A percentile compares a stretch with the other conserved stretches of the same genome.
Evolutionary conservation across 2,113 vertebrate genomes (phyloP).

Genomic region (Rafetus swinhoei): DNA sequence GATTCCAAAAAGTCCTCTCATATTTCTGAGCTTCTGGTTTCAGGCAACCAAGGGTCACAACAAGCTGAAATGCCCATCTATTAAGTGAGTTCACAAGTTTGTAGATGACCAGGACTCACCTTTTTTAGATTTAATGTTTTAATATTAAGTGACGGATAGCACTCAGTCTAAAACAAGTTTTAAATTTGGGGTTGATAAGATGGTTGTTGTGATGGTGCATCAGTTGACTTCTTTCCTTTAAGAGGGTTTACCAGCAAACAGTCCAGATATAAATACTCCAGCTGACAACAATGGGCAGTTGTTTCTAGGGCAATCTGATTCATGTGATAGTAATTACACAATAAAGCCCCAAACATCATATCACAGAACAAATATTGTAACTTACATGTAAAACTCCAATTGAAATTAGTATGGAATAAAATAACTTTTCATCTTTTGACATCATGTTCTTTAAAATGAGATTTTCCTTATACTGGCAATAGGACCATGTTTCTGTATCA

Average conservation of each 20-base stretch:
- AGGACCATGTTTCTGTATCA: no score
- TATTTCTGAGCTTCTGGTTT: constrained; percentile 57
- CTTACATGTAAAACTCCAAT: background rate
- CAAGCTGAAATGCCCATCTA: background rate
- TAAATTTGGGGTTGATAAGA: background rate
- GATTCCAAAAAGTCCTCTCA: background rate
- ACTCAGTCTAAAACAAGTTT: background rate
- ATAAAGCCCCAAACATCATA: background rate
- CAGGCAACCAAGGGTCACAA: constrained; percentile 18
- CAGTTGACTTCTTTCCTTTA: background rate
- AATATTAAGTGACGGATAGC: background rate
- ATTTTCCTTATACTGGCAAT: background rate
- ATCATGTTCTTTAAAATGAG: background rate
- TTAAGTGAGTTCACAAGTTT: background rate
- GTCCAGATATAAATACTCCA: background rate
- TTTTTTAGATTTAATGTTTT: background rate
- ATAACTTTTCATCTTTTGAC: background rate
- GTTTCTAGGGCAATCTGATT: background rate
- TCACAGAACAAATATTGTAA: background rate
- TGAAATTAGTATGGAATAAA: background rate
- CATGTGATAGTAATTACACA: background rate
- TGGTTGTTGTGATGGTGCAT: background rate
- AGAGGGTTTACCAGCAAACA: background rate
- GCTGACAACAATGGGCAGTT: background rate
- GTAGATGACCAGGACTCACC: background rate